Evolutionary conservation across 2,888 invertebrate species (phyloP), one percentile per base, ranked within the genome.

Genomic region (Ennomos erosarius): DNA sequence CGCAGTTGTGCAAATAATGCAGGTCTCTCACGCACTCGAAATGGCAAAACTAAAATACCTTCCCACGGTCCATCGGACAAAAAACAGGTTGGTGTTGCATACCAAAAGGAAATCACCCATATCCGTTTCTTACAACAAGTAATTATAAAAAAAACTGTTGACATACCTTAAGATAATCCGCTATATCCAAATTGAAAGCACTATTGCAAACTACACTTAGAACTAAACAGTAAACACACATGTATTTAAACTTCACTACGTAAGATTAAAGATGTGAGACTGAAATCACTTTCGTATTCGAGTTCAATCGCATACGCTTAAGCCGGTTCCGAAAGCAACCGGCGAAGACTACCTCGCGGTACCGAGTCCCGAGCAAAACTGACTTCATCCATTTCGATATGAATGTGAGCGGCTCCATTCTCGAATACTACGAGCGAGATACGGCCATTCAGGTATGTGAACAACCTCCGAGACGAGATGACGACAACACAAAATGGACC

Each of bases 361-460:
- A 52, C 64, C 55, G 63, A 67, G 70, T 71, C 73, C 70, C 60
- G 69, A 74, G 74, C 83, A 70, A 79, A 68, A 88, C 90, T 87
- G 84, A 76, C 76, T 78, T 11, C 42, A 12, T n/a, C 50, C n/a
- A 40, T 13, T 50, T 37, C n/a, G 43, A 36, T 75, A 78, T 81
- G 83, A 84, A 84, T 84, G 85, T 76, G 82, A 79, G 79, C 80
- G 67, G 74, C 69, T 78, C 81, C 84, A 88, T 85, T 88, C 85
- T 87, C 82, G 82, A 84, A 85, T 88, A 87, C 87, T 89, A 90
- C 90, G 79, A 79, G 75, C 90, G 79, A 79, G 75, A 79, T 85
- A 88, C 88, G 86, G 81, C 82, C 91, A 91, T 91, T 91, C 91
- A 90, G 88, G 85, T 90, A 90, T 84, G 85, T 82, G 82, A 87